Evolutionary conservation across 2,888 invertebrate genomes (phyloP).

Genomic region (Frankliniella intonsa): DNA sequence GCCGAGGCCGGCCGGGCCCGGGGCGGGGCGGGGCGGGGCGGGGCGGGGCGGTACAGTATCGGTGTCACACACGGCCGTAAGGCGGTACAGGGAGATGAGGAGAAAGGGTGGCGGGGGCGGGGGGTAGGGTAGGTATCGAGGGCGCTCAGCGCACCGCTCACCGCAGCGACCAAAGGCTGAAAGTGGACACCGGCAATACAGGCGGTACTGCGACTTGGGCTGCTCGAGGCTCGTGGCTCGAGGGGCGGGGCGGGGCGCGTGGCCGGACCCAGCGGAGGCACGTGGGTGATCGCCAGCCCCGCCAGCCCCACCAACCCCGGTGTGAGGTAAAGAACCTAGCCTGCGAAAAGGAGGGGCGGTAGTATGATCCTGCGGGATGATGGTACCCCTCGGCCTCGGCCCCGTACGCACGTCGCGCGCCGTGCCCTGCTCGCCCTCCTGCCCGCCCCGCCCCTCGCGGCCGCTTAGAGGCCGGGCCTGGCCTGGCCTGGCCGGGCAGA

Average conservation of each 20-base stretch:
- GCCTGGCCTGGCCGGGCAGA: background rate
- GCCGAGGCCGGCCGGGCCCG: background rate
- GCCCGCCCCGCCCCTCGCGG: too few relatives aligned
- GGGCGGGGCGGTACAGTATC: background rate
- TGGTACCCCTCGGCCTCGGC: background rate
- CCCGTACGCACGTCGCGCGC: background rate
- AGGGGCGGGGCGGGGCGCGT: too few relatives aligned
- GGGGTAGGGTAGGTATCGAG: background rate
- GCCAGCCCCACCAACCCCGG: too few relatives aligned
- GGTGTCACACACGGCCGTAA: background rate
- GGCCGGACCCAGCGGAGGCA: too few relatives aligned
- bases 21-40: background rate
- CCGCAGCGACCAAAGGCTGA: background rate
- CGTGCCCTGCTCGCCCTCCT: too few relatives aligned
- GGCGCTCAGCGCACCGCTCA: too few relatives aligned
- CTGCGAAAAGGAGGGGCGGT: too few relatives aligned
- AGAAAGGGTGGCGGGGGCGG: background rate
- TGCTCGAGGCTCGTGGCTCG: too few relatives aligned
- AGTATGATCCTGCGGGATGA: too few relatives aligned
- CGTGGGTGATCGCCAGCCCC: too few relatives aligned
- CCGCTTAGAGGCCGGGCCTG: too few relatives aligned
- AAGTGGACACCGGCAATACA: background rate
- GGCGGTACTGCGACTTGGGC: background rate
- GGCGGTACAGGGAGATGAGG: background rate
- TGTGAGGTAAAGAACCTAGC: too few relatives aligned